phyloP scores from a whole-genome alignment of 2,888 invertebrate genomes.

The Coleophora flavipennella region DNA sequence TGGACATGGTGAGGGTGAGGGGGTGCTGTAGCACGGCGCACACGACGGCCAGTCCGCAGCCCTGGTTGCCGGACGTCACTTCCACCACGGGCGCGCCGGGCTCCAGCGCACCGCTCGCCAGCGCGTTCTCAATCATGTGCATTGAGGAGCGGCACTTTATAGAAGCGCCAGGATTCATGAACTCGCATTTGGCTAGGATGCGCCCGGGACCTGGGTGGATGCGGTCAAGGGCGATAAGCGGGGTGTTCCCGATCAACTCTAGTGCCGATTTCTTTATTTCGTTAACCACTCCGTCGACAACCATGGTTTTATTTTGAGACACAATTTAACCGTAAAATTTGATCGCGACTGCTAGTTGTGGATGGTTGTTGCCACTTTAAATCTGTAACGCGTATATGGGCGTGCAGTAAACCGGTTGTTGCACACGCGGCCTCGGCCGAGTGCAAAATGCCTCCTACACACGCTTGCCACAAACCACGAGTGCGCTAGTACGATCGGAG shows the following conservation, averaged over 20 bases:
- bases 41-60: slow-evolving; percentile 59
- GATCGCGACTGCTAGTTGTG: background rate
- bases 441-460: slow-evolving; percentile 3
- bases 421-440: slow-evolving; percentile 1
- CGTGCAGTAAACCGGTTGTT: background rate
- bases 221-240: slow-evolving; percentile 58
- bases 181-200: slow-evolving; percentile 61
- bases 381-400: background rate
- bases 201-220: slow-evolving; percentile 53
- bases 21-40: slow-evolving; percentile 58
- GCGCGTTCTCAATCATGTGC: slow-evolving; percentile 48
- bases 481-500: no score
- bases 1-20: slow-evolving; percentile 55
- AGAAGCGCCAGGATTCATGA: slow-evolving; percentile 63
- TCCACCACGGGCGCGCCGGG: slow-evolving; percentile 51
- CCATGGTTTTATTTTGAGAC: slow-evolving; percentile 1
- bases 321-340: background rate
- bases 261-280: slow-evolving; percentile 58
- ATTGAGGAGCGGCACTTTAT: slow-evolving; percentile 58
- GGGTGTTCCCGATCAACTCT: slow-evolving; percentile 60
- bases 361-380: background rate
- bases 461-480: no score
- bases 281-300: slow-evolving; percentile 25
- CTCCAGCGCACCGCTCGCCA: slow-evolving; percentile 37
- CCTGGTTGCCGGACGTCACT: slow-evolving; percentile 62